phyloP scores from a whole-genome alignment of 2,888 invertebrate species.

The Caenorhabditis sp. region DNA sequence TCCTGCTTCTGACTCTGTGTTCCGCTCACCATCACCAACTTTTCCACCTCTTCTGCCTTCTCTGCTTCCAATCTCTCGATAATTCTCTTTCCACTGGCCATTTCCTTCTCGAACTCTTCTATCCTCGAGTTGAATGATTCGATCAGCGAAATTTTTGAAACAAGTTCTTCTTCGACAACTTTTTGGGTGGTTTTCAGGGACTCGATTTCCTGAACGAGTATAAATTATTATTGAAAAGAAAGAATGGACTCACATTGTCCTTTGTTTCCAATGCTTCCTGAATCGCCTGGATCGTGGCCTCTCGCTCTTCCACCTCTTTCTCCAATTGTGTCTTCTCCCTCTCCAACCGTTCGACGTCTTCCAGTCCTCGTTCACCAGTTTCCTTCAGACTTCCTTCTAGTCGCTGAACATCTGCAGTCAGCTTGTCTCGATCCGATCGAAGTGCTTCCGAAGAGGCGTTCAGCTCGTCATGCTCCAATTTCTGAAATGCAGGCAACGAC shows the following conservation, averaged over 20 bases:
- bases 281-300: constrained; percentile 36
- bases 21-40: constrained; percentile 34
- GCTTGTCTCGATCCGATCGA: constrained; percentile 25
- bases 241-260: constrained; percentile 17
- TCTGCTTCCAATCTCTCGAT: constrained; percentile 65
- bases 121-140: constrained; percentile 62
- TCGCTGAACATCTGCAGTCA: constrained; percentile 25
- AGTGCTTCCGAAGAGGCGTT: constrained; percentile 10
- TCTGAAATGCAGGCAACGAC: constrained; percentile 22
- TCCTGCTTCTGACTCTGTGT: constrained; percentile 49
- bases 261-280: constrained; percentile 41
- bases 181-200: constrained; percentile 22
- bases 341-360: constrained; percentile 29
- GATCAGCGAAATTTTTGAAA: constrained; percentile 45
- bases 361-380: constrained; percentile 29
- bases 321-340: constrained; percentile 39
- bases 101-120: constrained; percentile 64
- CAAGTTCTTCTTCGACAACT: constrained; percentile 42
- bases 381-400: constrained; percentile 28
- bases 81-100: constrained; percentile 48
- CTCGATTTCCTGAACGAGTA: constrained; percentile 40
- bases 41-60: constrained; percentile 53
- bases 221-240: neutral
- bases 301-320: constrained; percentile 39
- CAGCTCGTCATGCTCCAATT: constrained; percentile 33